Evolutionary conservation across 2,888 invertebrate species (phyloP).

Genomic region (Athalia circularis): DNA sequence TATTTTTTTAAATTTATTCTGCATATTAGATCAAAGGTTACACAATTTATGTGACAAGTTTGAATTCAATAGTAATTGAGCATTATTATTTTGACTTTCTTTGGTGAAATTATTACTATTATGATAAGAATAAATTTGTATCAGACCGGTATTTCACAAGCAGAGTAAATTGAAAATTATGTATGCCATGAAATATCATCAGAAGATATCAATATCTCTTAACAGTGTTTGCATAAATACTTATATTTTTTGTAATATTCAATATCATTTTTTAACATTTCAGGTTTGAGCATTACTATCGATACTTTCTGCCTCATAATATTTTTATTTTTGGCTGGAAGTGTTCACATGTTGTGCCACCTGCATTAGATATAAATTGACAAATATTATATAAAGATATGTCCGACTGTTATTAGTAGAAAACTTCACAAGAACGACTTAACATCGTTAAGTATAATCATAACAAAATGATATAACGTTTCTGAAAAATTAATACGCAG

Average conservation of each 20-base stretch:
- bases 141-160: neutral
- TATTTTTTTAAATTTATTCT: neutral
- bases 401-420: neutral
- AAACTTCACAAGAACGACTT: neutral
- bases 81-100: neutral
- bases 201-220: neutral
- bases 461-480: too few species aligned
- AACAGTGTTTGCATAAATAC: neutral
- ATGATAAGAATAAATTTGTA: neutral
- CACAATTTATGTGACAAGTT: neutral
- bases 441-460: too few species aligned
- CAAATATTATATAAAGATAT: neutral
- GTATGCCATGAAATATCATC: too few species aligned
- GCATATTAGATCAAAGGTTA: neutral
- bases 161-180: neutral
- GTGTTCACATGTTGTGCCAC: slow-evolving; percentile 58
- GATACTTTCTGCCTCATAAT: slow-evolving; percentile 20
- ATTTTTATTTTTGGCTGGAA: slow-evolving; percentile 61
- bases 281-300: neutral
- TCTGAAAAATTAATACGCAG: neutral
- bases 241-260: slow-evolving; percentile 15
- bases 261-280: neutral
- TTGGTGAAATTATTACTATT: neutral
- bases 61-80: slow-evolving; percentile 5
- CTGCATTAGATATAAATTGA: slow-evolving; percentile 1